Percentiles rank a stretch among this genome's conserved stretches.
phyloP scores from a whole-genome alignment of 2,113 vertebrate genomes.

The pig (Sus scrofa) region T2T-Sscrofa CM000827.6:101221501-101222000 shows the following conservation, averaged over 20 bases:
- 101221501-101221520: conserved; percentile 68
- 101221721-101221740: not conserved
- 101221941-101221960: not conserved
- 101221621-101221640: not conserved
- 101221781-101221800: not conserved
- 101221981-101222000: not conserved
- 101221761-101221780: not conserved
- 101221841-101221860: not conserved
- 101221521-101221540: not conserved
- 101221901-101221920: not conserved
- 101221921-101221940: not conserved
- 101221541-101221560: conserved; percentile 6
- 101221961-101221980: not conserved
- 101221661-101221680: not conserved
- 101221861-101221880: not conserved
- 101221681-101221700: not conserved
- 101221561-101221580: not conserved
- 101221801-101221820: not conserved
- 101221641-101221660: not conserved
- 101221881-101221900: not conserved
- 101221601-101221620: not conserved
- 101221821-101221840: not conserved
- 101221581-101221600: not conserved
- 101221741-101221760: not conserved
- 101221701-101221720: not conserved